Evolutionary conservation across 2,113 vertebrate species (phyloP).

Genomic region (Thryonomys swinderianus): DNA sequence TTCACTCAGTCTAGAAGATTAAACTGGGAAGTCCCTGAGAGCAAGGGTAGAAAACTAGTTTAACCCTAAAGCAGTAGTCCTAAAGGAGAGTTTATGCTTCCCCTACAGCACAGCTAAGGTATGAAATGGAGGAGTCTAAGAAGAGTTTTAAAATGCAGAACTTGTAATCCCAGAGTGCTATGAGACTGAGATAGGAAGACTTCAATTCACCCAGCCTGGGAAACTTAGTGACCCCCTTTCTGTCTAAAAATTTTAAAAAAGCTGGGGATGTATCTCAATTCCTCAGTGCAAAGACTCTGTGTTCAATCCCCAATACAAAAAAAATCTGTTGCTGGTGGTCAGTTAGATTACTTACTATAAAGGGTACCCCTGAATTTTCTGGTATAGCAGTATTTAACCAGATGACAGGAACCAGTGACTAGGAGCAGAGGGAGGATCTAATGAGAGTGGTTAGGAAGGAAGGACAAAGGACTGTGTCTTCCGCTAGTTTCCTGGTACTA

Average conservation of each 20-base stretch:
- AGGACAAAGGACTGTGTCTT: background rate
- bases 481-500: background rate
- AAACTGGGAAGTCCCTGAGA: background rate
- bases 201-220: background rate
- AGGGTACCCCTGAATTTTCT: background rate
- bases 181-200: background rate
- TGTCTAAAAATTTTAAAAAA: background rate
- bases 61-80: background rate
- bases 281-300: background rate
- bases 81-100: background rate
- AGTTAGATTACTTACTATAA: background rate
- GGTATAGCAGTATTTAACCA: conserved; percentile 2
- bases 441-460: background rate
- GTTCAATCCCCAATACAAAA: background rate
- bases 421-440: background rate
- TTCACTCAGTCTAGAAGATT: background rate
- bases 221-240: background rate
- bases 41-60: background rate
- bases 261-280: background rate
- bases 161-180: background rate
- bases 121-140: background rate
- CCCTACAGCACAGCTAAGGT: background rate
- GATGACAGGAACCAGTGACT: background rate
- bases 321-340: background rate
- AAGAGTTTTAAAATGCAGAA: background rate